A percentile compares a stretch with the other conserved stretches of the same genome.
These are phyloP conservation scores for Sesamia nonagrioides DNA, from an alignment of 1,140 invertebrate species.

Conservation along the genomic window DNA sequence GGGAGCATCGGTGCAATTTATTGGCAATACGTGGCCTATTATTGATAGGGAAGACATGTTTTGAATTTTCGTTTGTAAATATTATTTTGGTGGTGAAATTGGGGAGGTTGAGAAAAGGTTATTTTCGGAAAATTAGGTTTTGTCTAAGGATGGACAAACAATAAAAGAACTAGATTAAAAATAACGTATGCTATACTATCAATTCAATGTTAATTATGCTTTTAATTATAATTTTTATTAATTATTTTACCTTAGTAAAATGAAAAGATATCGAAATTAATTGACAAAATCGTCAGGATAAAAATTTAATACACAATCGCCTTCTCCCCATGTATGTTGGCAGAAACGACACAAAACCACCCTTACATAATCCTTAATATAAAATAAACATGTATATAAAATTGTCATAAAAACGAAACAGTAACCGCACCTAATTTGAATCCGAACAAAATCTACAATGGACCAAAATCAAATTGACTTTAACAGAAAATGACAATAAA, in stretches of 20 bases:
- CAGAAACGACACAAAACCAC: no score
- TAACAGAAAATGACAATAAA: slow-evolving; percentile 9
- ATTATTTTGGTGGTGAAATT: not conserved
- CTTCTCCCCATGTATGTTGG: no score
- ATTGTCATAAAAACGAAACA: not conserved
- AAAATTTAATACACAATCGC: no score
- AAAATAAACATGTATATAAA: not conserved
- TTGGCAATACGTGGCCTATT: slow-evolving; percentile 45
- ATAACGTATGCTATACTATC: no score
- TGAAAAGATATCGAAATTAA: no score
- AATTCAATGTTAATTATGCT: no score
- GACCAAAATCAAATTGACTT: not conserved
- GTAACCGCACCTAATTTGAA: not conserved
- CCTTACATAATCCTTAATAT: not conserved
- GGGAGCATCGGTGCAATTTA: slow-evolving; percentile 44
- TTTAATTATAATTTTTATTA: no score
- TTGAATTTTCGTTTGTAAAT: slow-evolving; percentile 29
- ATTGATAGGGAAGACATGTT: slow-evolving; percentile 42
- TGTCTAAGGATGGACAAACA: no score
- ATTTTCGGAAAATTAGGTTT: not conserved
- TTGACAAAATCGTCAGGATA: no score
- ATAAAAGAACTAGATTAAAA: no score
- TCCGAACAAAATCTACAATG: not conserved
- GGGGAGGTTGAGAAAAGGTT: not conserved
- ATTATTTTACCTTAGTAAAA: no score